These are phyloP conservation scores for Platorchestia sp. DNA, from an alignment of 1,140 invertebrate genomes.

Conservation along the genomic window DNA sequence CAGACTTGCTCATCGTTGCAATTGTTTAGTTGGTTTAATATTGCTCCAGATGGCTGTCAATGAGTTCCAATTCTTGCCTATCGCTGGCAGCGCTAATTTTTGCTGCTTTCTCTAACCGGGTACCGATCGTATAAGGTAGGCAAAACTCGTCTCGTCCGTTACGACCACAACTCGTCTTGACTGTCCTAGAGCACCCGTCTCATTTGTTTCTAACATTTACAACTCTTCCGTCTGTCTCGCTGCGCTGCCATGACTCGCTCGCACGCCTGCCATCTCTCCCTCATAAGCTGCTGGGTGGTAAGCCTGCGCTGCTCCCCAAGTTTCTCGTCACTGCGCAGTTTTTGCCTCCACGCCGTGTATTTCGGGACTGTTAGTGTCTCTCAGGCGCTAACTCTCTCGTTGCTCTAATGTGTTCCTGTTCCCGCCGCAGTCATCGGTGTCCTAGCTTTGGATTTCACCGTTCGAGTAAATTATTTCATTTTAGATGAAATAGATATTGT, in stretches of 20 bases:
- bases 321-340: neutral
- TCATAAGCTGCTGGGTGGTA: neutral
- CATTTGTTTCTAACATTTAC: neutral
- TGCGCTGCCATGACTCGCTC: neutral
- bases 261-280: neutral
- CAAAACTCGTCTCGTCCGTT: neutral
- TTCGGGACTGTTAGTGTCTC: slow-evolving; percentile 24
- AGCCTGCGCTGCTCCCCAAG: neutral
- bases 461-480: neutral
- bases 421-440: neutral
- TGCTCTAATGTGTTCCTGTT: neutral
- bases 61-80: neutral
- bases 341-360: slow-evolving; percentile 11
- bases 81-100: neutral
- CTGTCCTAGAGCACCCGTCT: neutral
- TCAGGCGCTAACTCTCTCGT: neutral
- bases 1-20: neutral
- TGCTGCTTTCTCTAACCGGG: neutral
- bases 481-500: neutral
- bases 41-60: neutral
- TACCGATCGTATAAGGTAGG: neutral
- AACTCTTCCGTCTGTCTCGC: neutral
- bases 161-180: neutral
- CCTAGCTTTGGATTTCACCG: neutral
- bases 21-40: no score